Conservation (phyloP, 2,113 vertebrate species). For the Bagarius yarrelli region DNA sequence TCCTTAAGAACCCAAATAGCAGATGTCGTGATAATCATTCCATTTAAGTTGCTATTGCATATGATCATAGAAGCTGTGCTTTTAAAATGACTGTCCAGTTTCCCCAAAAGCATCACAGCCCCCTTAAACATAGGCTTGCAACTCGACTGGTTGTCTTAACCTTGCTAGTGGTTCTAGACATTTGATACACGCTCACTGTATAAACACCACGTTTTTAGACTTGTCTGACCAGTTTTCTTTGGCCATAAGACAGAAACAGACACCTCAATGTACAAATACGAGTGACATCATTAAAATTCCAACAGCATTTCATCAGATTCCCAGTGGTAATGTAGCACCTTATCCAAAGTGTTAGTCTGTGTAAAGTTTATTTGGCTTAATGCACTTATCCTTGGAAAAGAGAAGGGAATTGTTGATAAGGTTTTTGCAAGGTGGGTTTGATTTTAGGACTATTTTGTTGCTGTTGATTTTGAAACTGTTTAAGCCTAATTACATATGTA, state of each 20-base stretch:
- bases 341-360: constrained; percentile 11
- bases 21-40: not conserved
- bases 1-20: not conserved
- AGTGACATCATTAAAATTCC: constrained; percentile 30
- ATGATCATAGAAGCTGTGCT: constrained; percentile 55
- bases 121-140: constrained; percentile 43
- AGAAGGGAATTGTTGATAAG: not conserved
- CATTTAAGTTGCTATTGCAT: constrained; percentile 2
- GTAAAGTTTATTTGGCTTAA: not conserved
- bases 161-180: constrained; percentile 38
- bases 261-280: constrained; percentile 27
- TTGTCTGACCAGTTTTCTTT: constrained; percentile 20
- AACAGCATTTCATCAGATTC: constrained; percentile 33
- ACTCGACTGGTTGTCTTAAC: constrained; percentile 33
- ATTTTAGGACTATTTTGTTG: not conserved
- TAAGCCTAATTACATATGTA: not conserved
- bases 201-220: constrained; percentile 36
- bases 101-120: constrained; percentile 14
- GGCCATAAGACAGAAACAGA: constrained; percentile 28
- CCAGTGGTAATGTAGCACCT: constrained; percentile 2
- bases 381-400: constrained; percentile 2
- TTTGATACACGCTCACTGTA: constrained; percentile 37
- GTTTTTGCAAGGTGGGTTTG: not conserved
- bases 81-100: constrained; percentile 44
- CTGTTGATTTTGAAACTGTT: constrained; percentile 8